Conservation (phyloP, 2,888 invertebrate genomes). For the Trilocha varians region DNA sequence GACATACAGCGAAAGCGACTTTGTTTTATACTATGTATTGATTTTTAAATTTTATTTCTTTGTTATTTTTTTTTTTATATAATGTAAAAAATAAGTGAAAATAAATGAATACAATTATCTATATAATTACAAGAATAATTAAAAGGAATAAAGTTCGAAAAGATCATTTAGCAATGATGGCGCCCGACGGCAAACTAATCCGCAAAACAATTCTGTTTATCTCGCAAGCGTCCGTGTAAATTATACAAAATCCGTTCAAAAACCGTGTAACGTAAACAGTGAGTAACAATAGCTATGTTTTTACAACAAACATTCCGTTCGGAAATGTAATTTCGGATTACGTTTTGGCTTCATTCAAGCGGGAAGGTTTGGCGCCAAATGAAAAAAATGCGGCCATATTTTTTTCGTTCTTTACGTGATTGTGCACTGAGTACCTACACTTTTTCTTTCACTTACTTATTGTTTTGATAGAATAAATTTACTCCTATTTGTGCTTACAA, state of each 20-base stretch:
- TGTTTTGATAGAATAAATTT: too few relatives aligned
- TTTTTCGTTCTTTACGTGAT: neutral
- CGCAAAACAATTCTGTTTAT: neutral
- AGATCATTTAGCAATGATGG: neutral
- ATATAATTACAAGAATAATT: too few relatives aligned
- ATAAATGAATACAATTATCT: too few relatives aligned
- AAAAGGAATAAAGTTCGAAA: too few relatives aligned
- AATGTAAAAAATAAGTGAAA: too few relatives aligned
- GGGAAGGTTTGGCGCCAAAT: neutral
- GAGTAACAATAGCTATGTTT: neutral
- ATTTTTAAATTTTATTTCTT: too few relatives aligned
- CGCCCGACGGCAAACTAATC: neutral
- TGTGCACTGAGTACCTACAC: too few relatives aligned
- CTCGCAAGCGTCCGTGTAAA: neutral
- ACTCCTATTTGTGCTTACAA: too few relatives aligned
- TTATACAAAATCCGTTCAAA: neutral
- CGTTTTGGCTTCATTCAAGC: neutral
- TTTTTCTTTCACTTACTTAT: too few relatives aligned
- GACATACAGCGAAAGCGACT: too few relatives aligned
- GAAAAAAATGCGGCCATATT: neutral
- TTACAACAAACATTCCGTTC: neutral
- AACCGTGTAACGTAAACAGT: neutral
- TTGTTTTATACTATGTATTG: too few relatives aligned
- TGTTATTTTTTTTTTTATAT: too few relatives aligned
- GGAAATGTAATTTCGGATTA: neutral